A percentile compares a stretch with the other conserved stretches of the same genome.
phyloP scores from a whole-genome alignment of 2,888 invertebrate species.

The Hydropsyche betteni region DNA sequence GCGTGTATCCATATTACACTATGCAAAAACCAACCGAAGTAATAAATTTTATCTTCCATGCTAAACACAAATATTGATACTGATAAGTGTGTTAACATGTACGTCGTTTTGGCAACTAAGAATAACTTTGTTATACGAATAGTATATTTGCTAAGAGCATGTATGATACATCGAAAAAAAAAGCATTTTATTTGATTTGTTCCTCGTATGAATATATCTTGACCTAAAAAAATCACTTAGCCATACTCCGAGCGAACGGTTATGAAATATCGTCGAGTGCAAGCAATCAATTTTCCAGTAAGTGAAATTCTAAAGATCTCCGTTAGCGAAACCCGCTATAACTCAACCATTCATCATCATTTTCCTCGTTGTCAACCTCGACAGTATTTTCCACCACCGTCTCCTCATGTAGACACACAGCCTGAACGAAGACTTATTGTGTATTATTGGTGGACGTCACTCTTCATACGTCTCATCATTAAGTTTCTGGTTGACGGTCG shows the following conservation, averaged over 20 bases:
- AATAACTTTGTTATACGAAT: not conserved
- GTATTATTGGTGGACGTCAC: too few species aligned
- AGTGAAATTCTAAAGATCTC: constrained; percentile 32
- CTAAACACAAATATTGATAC: not conserved
- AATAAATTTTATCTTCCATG: not conserved
- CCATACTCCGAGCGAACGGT: not conserved
- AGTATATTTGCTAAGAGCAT: too few species aligned
- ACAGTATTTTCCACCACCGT: constrained; percentile 6
- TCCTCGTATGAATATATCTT: not conserved
- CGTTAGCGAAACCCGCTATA: constrained; percentile 2
- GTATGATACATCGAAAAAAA: too few species aligned
- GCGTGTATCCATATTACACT: too few species aligned
- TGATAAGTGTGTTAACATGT: not conserved
- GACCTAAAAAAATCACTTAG: too few species aligned
- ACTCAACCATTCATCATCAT: constrained; percentile 35
- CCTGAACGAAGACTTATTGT: too few species aligned
- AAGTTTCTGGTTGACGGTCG: too few species aligned
- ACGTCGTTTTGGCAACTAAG: not conserved
- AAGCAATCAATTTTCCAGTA: constrained; percentile 32
- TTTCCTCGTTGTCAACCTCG: constrained; percentile 24
- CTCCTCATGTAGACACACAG: not conserved
- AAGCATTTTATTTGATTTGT: too few species aligned
- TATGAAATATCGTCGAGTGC: constrained; percentile 34
- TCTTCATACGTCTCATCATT: too few species aligned
- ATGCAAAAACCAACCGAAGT: too few species aligned